Evolutionary conservation across 2,113 vertebrate species (phyloP), one percentile per base, ranked within the genome.

Genomic region (Peromyscus californicus): DNA sequence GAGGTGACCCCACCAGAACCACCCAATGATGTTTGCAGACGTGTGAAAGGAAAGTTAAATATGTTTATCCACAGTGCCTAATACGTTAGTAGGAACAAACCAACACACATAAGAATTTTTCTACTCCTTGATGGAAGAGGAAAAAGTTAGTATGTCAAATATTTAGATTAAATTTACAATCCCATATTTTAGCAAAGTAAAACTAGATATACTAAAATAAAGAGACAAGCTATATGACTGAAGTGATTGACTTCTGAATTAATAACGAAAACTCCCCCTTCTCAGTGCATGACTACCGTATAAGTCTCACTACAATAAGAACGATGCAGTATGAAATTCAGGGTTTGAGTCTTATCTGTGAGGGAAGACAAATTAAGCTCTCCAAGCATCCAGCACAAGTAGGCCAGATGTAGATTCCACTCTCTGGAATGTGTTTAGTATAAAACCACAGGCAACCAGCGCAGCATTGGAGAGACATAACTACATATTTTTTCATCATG

Each of bases 361-460:
- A 97, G 21, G 51, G 45, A 69, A 80, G 92, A 97, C 97, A 96
- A 97, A 97, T 97, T 92, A 97, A 88, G 74, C 91, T 97, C 92
- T 70, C 75, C 94, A 95, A 78, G 61, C 72, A 89, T 91, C 95
- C 88, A 75, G 67, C 19, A 59, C 3, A 72, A 74, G 67, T n/a
- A 80, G n/a, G 78, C 95, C 97, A 96, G 96, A 97, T 97, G 97
- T 89, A 95, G 94, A n/a, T n/a, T 97, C 82, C 82, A 33, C 96
- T 92, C 91, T 92, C 95, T 92, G 94, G 95, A 84, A 96, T 70
- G n/a, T 51, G 93, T 80, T 98, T 98, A 95, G 89, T 96, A 93
- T 42, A 93, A 98, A 98, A 98, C 98, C 97, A 97, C 92, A 98
- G 91, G 92, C 61, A 98, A 84, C 84, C 17, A 12, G 51, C 57